Base-by-base conservation (phyloP, 2,113 vertebrate genomes). In the Petrocephalus microphthalmus region DNA sequence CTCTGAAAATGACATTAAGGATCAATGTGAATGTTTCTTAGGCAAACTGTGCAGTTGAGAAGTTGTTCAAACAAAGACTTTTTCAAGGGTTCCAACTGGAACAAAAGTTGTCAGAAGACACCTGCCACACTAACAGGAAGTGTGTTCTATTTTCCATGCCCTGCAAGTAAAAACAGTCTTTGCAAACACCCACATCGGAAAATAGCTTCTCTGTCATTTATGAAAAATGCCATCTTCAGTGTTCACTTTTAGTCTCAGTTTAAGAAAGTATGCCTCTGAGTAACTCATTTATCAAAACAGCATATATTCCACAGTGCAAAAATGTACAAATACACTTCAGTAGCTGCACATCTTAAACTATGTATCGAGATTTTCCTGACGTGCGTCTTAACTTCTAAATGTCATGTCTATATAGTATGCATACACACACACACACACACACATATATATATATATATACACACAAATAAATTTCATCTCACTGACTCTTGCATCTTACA, bases 101-200 rank as follows among this genome's bases (percentile, higher is more conserved):
- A 11, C 49, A 4, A 25, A 49, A 78, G 25, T 19, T 78, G 7
- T 87, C 2, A 5, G 13, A 52, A 47, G 42, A 8, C 45, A n/a
- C 7, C 60, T 87, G 57, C 5, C 67, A 29, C 37, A 74, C 22
- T 7, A 29, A 51, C 57, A 71, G 86, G 64, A 87, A 87, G 71
- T 8, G 13, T 25, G 47, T 74, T 87, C n/a, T 87, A 56, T 74
- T 87, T 71, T 25, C 45, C 15, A 37, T 67, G 67, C 87, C 29
- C 25, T 78, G 87, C 67, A 87, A 87, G 47, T 13, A 78, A 78
- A 78, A 60, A 25, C 53, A 87, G 15, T 74, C 15, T 64, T 54
- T 74, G 47, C 49, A 87, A 29, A 52, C 64, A 20, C 64, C 87
- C 67, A 87, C 87, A 5, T 49, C 11, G 2, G n/a, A 78, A 78